Conservation (phyloP, 2,888 invertebrate species). For the Microchrysa polita region DNA sequence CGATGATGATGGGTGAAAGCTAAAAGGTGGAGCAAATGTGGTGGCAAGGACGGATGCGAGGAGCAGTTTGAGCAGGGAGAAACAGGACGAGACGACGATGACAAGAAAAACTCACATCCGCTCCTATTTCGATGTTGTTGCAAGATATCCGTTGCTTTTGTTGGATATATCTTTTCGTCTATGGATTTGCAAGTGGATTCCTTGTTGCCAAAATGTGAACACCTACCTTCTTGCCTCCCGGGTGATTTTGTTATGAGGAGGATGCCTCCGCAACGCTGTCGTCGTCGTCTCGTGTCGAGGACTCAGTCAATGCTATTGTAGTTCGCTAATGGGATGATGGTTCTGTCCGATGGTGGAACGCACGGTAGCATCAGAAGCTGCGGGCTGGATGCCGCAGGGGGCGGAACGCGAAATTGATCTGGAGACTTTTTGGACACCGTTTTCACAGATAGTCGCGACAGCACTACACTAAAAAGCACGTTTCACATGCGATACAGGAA, state of each 20-base stretch:
- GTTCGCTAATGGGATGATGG: slow-evolving; percentile 7
- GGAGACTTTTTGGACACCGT: slow-evolving; percentile 20
- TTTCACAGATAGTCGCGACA: slow-evolving; percentile 3
- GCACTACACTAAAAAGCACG: slow-evolving; percentile 27
- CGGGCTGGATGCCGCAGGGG: slow-evolving; percentile 15
- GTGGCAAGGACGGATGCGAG: neutral
- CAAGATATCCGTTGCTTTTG: neutral
- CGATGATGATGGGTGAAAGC: neutral
- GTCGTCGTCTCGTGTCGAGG: slow-evolving; percentile 27
- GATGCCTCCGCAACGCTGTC: slow-evolving; percentile 38
- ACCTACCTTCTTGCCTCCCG: slow-evolving; percentile 41
- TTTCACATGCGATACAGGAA: slow-evolving; percentile 32
- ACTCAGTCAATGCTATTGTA: slow-evolving; percentile 36
- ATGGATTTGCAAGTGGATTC: slow-evolving; percentile 22
- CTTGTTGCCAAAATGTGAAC: slow-evolving; percentile 35
- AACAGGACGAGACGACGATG: neutral
- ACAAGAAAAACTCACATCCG: slow-evolving; percentile 38
- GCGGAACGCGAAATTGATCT: slow-evolving; percentile 34
- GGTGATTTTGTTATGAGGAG: slow-evolving; percentile 27
- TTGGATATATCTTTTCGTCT: slow-evolving; percentile 19
- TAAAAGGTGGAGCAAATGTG: no score
- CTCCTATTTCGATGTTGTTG: slow-evolving; percentile 15
- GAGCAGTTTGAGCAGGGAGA: neutral
- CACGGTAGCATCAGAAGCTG: neutral
- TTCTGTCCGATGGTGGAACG: slow-evolving; percentile 4